These are phyloP conservation scores for Blomia tropicalis DNA, from an alignment of 2,888 invertebrate genomes.

Conservation along the genomic window DNA sequence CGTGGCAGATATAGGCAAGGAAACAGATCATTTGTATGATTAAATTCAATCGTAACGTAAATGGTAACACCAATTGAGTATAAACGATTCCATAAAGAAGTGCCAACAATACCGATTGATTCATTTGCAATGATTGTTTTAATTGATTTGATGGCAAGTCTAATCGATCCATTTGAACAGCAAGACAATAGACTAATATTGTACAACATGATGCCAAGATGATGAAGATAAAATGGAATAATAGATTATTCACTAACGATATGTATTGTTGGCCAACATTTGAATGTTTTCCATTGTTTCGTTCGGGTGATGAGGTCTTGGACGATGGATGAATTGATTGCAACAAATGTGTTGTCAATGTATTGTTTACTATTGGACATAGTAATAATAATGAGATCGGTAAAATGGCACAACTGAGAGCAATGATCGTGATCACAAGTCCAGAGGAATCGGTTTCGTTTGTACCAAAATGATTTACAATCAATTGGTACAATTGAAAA, in stretches of 20 bases:
- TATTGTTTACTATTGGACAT: background rate
- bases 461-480: background rate
- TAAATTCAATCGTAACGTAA: background rate
- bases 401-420: background rate
- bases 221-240: background rate
- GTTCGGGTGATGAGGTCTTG: background rate
- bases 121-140: background rate
- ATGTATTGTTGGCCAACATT: no score
- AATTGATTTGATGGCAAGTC: background rate
- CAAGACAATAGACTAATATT: background rate
- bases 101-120: background rate
- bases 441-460: background rate
- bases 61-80: background rate
- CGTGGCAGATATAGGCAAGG: background rate
- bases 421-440: background rate
- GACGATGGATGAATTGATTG: background rate
- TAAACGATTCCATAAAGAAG: background rate
- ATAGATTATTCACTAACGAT: no score
- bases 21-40: background rate
- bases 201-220: background rate
- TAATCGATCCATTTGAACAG: background rate
- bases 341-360: background rate
- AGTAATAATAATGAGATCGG: background rate
- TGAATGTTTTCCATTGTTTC: background rate
- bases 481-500: background rate